These are phyloP conservation scores for Oryzias curvinotus DNA, from an alignment of 2,113 vertebrate genomes.

Conservation along the genomic window DNA sequence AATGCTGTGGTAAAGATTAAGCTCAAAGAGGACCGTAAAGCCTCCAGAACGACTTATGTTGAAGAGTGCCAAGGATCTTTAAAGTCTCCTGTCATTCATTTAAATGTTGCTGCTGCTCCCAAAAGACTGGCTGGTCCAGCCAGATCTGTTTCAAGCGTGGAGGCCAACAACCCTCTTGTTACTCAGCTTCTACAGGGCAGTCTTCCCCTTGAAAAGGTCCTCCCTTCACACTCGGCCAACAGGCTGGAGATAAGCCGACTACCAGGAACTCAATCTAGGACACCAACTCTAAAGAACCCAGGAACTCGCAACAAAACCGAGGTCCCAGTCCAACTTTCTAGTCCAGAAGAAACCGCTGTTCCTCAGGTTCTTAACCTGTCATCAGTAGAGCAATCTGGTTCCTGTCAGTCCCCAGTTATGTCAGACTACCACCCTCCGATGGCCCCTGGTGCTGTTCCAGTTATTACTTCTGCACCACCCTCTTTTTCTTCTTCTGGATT, in stretches of 20 bases:
- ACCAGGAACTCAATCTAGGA: slow-evolving; percentile 45
- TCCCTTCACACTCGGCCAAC: slow-evolving; percentile 73
- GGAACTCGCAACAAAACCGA: slow-evolving; percentile 51
- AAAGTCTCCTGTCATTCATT: slow-evolving; percentile 29
- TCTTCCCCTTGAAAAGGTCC: slow-evolving; percentile 81
- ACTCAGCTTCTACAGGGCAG: slow-evolving; percentile 86
- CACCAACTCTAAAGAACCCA: slow-evolving; percentile 27
- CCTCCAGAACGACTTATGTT: slow-evolving; percentile 32
- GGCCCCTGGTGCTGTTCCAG: slow-evolving; percentile 71
- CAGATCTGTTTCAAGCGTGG: slow-evolving; percentile 71
- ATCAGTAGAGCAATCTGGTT: slow-evolving; percentile 37
- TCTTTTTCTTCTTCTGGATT: slow-evolving; percentile 28
- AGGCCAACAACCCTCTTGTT: slow-evolving; percentile 85
- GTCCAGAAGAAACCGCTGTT: slow-evolving; percentile 38
- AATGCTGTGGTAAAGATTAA: slow-evolving; percentile 61
- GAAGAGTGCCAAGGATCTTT: slow-evolving; percentile 46
- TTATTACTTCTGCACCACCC: slow-evolving; percentile 69
- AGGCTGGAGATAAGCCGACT: slow-evolving; percentile 74
- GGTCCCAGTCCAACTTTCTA: slow-evolving; percentile 33
- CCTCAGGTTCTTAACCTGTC: slow-evolving; percentile 50
- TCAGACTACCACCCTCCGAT: slow-evolving; percentile 65
- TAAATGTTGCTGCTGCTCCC: slow-evolving; percentile 9
- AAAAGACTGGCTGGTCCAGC: slow-evolving; percentile 43
- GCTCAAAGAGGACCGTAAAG: slow-evolving; percentile 50
- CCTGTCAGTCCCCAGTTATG: slow-evolving; percentile 56